Evolutionary conservation across 1,140 invertebrate genomes (phyloP).

Genomic region (Littorina saxatilis): DNA sequence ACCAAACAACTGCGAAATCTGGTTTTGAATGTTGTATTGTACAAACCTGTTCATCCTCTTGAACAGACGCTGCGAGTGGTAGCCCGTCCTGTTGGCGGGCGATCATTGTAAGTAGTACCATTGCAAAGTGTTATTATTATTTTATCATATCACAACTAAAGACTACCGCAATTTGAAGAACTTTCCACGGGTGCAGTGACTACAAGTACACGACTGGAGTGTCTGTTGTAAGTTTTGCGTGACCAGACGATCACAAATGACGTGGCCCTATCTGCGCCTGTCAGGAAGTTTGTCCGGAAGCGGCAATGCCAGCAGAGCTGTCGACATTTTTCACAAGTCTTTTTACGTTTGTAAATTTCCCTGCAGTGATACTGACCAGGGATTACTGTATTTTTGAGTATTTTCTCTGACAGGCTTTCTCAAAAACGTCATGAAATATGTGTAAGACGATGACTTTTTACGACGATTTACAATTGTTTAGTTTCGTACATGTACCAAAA

Average conservation of each 20-base stretch:
- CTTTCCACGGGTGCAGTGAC: not conserved
- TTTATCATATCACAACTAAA: slow-evolving; percentile 12
- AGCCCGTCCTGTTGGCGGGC: slow-evolving; percentile 95
- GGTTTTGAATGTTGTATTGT: not conserved
- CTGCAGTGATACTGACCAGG: too few relatives aligned
- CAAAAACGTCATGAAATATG: too few relatives aligned
- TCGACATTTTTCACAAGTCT: too few relatives aligned
- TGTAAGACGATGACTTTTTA: too few relatives aligned
- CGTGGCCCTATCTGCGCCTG: slow-evolving; percentile 38
- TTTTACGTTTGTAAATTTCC: too few relatives aligned
- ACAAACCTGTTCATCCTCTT: slow-evolving; percentile 97
- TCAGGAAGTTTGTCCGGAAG: slow-evolving; percentile 26
- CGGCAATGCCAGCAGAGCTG: too few relatives aligned
- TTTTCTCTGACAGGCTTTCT: too few relatives aligned
- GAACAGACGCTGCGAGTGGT: slow-evolving; percentile 96
- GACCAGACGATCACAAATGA: slow-evolving; percentile 31
- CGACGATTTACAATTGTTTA: not conserved
- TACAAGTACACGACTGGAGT: not conserved
- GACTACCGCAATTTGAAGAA: not conserved
- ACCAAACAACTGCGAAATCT: too few relatives aligned
- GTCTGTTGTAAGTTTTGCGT: not conserved
- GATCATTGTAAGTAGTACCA: slow-evolving; percentile 98
- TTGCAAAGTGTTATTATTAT: slow-evolving; percentile 74
- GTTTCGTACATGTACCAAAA: slow-evolving; percentile 40
- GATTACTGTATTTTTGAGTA: too few relatives aligned